phyloP scores from a whole-genome alignment of 2,113 vertebrate species.

The Nymphicus hollandicus region DNA sequence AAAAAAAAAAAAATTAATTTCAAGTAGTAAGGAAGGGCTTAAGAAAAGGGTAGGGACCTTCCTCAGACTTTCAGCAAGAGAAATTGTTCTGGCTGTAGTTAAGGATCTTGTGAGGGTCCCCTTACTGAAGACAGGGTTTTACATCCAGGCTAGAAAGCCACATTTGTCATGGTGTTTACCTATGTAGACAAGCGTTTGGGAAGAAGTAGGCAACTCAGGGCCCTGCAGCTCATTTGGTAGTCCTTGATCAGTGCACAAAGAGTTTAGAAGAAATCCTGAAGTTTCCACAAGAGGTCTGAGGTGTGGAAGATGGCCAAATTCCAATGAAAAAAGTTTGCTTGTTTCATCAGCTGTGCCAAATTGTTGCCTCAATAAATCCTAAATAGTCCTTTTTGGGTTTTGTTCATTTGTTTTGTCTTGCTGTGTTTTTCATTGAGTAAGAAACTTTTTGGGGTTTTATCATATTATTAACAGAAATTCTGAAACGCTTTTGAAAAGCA shows the following conservation, averaged over 20 bases:
- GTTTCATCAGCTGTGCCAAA: neutral
- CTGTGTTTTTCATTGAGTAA: neutral
- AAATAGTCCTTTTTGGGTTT: rapidly evolving
- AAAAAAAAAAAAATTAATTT: neutral
- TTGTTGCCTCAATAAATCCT: neutral
- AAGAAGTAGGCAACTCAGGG: neutral
- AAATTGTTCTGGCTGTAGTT: neutral
- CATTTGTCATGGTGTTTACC: neutral
- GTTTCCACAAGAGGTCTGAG: neutral
- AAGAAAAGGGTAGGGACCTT: neutral
- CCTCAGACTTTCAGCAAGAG: neutral
- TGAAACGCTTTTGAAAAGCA: neutral
- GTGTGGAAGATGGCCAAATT: neutral
- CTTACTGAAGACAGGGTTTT: neutral
- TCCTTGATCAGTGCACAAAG: neutral
- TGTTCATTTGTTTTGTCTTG: neutral
- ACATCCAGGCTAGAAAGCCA: neutral
- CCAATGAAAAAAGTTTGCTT: rapidly evolving
- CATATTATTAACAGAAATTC: neutral
- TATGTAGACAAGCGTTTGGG: rapidly evolving
- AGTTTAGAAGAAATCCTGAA: neutral
- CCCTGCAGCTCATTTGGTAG: neutral
- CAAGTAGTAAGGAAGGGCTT: neutral
- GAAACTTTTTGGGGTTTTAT: rapidly evolving
- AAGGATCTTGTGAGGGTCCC: neutral